These are phyloP conservation scores for Falco peregrinus DNA, from an alignment of 2,797 vertebrate genomes.

Conservation along the genomic window DNA sequence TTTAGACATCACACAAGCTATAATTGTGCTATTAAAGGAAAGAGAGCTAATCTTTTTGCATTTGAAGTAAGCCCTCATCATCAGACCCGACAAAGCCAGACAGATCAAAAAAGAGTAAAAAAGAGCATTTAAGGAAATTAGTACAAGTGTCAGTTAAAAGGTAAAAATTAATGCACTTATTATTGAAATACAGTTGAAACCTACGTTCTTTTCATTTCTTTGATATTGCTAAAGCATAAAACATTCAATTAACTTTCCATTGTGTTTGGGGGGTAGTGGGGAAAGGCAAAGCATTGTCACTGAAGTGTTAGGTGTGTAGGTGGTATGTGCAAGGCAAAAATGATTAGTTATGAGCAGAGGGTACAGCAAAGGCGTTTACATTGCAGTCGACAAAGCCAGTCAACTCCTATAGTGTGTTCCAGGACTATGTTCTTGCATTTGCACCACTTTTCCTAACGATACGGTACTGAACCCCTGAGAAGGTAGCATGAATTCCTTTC, in stretches of 20 bases:
- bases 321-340: slow-evolving; percentile 43
- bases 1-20: slow-evolving; percentile 79
- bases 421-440: background rate
- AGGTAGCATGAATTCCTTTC: background rate
- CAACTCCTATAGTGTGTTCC: background rate
- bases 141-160: slow-evolving; percentile 85
- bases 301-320: slow-evolving; percentile 64
- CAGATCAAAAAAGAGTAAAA: slow-evolving; percentile 83
- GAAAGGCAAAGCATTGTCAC: slow-evolving; percentile 72
- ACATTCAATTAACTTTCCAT: slow-evolving; percentile 85
- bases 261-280: slow-evolving; percentile 69
- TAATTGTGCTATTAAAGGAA: slow-evolving; percentile 81
- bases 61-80: slow-evolving; percentile 82
- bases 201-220: slow-evolving; percentile 81
- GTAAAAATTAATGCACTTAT: slow-evolving; percentile 84
- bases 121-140: slow-evolving; percentile 84
- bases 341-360: background rate
- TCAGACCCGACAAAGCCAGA: slow-evolving; percentile 81
- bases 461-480: background rate
- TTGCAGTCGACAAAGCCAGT: background rate
- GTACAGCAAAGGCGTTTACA: background rate
- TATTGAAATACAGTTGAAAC: slow-evolving; percentile 83
- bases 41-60: slow-evolving; percentile 83
- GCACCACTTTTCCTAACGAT: background rate
- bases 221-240: slow-evolving; percentile 81